Percentiles rank a stretch among this genome's conserved stretches.
Evolutionary conservation across 92 coral and sea anemone genomes (phyloP).

Genomic region (Heteractis magnifica): DNA sequence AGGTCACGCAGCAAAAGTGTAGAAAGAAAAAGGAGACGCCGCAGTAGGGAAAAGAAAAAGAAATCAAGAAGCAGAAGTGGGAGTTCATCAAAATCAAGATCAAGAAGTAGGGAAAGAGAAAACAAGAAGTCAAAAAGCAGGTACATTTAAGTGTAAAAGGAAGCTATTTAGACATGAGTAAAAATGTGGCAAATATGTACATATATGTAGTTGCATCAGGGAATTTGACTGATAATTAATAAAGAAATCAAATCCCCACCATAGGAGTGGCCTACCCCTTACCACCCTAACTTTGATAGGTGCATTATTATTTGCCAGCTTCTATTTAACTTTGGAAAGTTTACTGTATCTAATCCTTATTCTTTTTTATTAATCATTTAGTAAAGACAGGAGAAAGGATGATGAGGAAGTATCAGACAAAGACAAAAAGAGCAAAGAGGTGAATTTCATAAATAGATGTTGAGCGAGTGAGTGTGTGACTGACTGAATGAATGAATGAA

Average conservation of each 20-base stretch:
- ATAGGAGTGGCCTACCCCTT: too few species aligned
- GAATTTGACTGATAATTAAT: too few species aligned
- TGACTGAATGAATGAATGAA: too few species aligned
- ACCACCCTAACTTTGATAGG: too few species aligned
- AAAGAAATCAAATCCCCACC: too few species aligned
- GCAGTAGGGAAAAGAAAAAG: conserved; percentile 70
- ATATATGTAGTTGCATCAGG: too few species aligned
- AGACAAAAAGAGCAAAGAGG: conserved; percentile 61
- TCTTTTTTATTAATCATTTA: neutral
- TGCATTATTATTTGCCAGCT: too few species aligned
- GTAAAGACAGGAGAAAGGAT: conserved; percentile 71
- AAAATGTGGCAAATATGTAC: too few species aligned
- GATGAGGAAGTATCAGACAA: conserved; percentile 66
- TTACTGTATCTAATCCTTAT: neutral
- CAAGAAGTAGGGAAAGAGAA: conserved; percentile 82
- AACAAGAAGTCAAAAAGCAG: conserved; percentile 79
- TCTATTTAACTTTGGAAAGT: neutral
- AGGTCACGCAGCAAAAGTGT: conserved; percentile 75
- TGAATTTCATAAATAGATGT: neutral
- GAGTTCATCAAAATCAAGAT: conserved; percentile 67
- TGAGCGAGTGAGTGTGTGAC: neutral
- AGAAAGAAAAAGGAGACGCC: conserved; percentile 61
- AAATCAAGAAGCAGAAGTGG: conserved; percentile 67
- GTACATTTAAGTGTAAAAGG: conserved; percentile 39
- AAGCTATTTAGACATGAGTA: too few species aligned